phyloP scores from a whole-genome alignment of 2,797 vertebrate species.

The Tauraco hartlaubi region DNA sequence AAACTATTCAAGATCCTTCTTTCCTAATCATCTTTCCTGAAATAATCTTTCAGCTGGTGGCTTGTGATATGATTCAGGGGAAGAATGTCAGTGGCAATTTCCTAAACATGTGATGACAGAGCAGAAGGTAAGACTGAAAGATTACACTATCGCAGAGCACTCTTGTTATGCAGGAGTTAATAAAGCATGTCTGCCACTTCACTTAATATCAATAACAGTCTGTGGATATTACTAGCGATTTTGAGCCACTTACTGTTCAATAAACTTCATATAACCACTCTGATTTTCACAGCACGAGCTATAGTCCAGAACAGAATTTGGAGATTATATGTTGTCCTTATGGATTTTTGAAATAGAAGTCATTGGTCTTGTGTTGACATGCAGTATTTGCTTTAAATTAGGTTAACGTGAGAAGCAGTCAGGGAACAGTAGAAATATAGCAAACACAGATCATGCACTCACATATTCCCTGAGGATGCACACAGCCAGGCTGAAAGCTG shows the following conservation, averaged over 20 bases:
- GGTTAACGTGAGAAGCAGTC: not conserved
- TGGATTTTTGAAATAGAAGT: not conserved
- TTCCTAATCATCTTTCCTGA: conserved; percentile 65
- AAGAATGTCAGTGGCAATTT: conserved; percentile 48
- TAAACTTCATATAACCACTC: not conserved
- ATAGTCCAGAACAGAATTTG: not conserved
- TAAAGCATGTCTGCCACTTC: not conserved
- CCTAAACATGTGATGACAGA: not conserved
- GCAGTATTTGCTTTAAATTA: not conserved
- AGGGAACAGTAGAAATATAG: not conserved
- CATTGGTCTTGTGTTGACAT: not conserved
- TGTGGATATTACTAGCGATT: not conserved
- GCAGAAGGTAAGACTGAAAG: conserved; percentile 22
- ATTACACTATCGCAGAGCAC: not conserved
- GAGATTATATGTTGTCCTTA: conserved; percentile 15
- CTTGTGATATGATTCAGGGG: conserved; percentile 56
- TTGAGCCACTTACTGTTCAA: conserved; percentile 28
- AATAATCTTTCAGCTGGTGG: conserved; percentile 75
- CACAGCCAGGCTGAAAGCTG: not conserved
- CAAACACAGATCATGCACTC: not conserved
- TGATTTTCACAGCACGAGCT: conserved; percentile 11
- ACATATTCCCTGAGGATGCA: not conserved
- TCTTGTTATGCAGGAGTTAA: conserved; percentile 16
- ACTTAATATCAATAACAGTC: not conserved
- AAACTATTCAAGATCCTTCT: conserved; percentile 61